Evolutionary conservation across 2,113 vertebrate species (phyloP).

Genomic region (Otis tarda): DNA sequence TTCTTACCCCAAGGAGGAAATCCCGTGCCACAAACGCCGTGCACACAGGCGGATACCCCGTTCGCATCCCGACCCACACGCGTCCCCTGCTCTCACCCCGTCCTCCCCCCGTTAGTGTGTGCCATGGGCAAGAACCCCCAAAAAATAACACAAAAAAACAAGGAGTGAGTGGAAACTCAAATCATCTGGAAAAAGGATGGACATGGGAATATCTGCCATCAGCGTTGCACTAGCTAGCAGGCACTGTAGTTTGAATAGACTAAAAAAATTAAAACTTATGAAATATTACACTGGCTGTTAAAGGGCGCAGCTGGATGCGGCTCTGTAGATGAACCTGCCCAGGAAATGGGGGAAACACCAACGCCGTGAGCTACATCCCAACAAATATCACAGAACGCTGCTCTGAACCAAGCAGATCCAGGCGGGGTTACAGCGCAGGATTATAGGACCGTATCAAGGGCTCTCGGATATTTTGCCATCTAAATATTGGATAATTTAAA

Average conservation of each 20-base stretch:
- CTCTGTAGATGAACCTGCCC: not conserved
- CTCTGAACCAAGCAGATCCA: not conserved
- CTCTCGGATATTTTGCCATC: not conserved
- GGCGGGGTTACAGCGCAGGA: not conserved
- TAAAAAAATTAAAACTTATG: too few relatives aligned
- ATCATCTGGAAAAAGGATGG: not conserved
- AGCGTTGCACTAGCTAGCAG: accelerated
- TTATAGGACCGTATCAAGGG: not conserved
- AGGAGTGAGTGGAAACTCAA: not conserved
- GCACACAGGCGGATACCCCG: accelerated
- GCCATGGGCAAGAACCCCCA: not conserved
- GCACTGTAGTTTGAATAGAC: not conserved
- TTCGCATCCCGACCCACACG: not conserved
- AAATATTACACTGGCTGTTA: accelerated
- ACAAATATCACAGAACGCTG: not conserved
- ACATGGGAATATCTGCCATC: not conserved
- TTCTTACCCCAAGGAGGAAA: not conserved
- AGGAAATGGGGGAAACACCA: not conserved
- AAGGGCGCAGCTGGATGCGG: not conserved
- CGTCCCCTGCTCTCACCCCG: not conserved
- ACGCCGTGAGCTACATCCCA: not conserved
- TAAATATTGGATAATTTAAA: conserved; percentile 28
- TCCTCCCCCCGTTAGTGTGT: accelerated
- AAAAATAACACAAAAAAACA: not conserved
- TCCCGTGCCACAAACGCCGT: accelerated